Base-by-base conservation (phyloP, 2,113 vertebrate species). In the human region DNA sequence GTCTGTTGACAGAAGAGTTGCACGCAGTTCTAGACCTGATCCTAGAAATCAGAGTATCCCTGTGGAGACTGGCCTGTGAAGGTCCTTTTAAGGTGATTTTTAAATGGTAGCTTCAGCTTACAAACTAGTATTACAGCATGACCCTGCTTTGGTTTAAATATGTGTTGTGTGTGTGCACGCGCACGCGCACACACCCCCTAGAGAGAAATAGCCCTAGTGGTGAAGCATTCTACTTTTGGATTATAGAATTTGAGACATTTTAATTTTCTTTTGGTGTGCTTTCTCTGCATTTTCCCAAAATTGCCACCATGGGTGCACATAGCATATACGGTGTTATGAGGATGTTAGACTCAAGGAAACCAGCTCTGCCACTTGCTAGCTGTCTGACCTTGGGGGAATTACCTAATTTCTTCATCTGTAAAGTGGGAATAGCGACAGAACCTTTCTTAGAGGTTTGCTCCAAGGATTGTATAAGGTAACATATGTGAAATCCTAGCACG, bases 41-140 rank as follows among this genome's bases (percentile, higher is more conserved):
- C 90, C 90, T 95, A 82, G 96, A 96, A 95, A 89, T 50, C 40
- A 1, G 32, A 1, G n/a, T 30, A 66, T 76, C 94, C 92, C 86
- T 64, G 73, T 23, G 59, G 45, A 87, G 75, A 48, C 11, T 57
- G 85, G 95, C 43, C 72, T 25, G 68, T 13, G 90, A 96, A 98
- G 97, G 95, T 88, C 95, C 64, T 96, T 96, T 96, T 52, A 94
- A 97, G 97, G 97, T 97, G 95, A 93, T 55, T 97, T 95, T 78
- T 55, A 83, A 96, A 90, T 68, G 81, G 84, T 82, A 45, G 61
- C 76, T 95, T 95, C 94, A 23, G 84, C 76, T 97, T 93, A 90
- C 61, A 78, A 90, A 96, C 81, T 5, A 90, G 95, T 70, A n/a
- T 70, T 78, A 61, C 48, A 57, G 55, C 20, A 55, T n/a, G 82